Percentiles rank a stretch among this genome's conserved stretches.
Evolutionary conservation across 2,888 invertebrate species (phyloP).

Genomic region (Patella pellucida): DNA sequence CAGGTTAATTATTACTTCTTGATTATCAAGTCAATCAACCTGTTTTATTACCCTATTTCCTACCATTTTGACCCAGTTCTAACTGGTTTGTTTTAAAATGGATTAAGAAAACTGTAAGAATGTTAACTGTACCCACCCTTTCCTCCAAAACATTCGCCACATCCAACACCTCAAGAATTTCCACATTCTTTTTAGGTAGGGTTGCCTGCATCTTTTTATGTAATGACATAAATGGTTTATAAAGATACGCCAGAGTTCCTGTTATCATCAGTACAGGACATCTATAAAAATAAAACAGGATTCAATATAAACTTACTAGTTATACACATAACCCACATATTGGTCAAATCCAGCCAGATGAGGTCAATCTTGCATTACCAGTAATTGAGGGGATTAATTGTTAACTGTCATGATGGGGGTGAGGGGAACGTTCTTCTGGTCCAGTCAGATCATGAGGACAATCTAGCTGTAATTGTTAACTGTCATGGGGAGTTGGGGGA

Average conservation of each 20-base stretch:
- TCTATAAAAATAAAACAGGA: conserved; percentile 35
- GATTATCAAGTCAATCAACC: no score
- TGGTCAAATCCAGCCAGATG: no score
- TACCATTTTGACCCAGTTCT: background rate
- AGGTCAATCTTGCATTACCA: no score
- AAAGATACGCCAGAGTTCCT: conserved; percentile 76
- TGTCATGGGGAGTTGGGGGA: no score
- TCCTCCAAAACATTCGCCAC: conserved; percentile 90
- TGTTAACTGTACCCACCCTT: conserved; percentile 76
- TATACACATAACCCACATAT: no score
- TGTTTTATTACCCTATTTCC: no score
- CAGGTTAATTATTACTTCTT: no score
- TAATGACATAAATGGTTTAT: conserved; percentile 79
- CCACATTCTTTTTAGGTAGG: conserved; percentile 83
- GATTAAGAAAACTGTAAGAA: background rate
- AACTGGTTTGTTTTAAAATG: background rate
- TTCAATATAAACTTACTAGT: background rate
- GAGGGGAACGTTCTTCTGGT: no score
- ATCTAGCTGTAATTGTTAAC: no score
- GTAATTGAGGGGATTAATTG: no score
- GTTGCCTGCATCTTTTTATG: conserved; percentile 59
- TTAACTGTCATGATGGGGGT: no score
- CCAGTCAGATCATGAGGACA: no score
- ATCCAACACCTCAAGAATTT: conserved; percentile 86
- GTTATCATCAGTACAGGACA: conserved; percentile 79